These are phyloP conservation scores for Halcyon leucocephala DNA, from an alignment of 2,797 vertebrate genomes.

Conservation along the genomic window DNA sequence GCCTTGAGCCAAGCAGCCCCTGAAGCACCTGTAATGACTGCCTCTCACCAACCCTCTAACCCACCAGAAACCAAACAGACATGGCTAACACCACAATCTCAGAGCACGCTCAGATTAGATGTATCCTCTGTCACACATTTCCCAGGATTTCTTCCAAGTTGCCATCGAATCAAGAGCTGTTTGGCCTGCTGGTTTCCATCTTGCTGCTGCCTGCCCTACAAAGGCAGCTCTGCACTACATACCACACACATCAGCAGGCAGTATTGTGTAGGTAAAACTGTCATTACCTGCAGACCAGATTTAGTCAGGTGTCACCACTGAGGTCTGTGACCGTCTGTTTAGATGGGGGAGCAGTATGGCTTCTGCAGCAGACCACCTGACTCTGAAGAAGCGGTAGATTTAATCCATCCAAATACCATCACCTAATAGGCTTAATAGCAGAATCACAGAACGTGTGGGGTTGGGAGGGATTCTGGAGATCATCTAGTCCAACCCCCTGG, in stretches of 20 bases:
- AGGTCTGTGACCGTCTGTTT: not conserved
- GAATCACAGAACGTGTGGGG: no score
- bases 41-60: not conserved
- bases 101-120: not conserved
- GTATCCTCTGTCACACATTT: slow-evolving; percentile 19
- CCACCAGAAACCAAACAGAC: slow-evolving; percentile 25
- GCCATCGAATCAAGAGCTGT: not conserved
- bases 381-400: not conserved
- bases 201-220: not conserved
- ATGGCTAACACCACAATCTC: slow-evolving; percentile 23
- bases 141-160: not conserved
- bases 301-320: not conserved
- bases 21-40: slow-evolving; percentile 11
- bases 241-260: accelerated
- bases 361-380: not conserved
- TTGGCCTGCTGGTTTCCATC: not conserved
- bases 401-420: not conserved
- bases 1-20: slow-evolving; percentile 31
- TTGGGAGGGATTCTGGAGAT: no score
- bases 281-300: not conserved
- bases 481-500: no score
- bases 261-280: not conserved
- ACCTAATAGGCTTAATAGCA: not conserved
- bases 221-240: not conserved
- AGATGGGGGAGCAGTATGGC: not conserved